These are phyloP conservation scores for Isichthys henryi DNA, from an alignment of 2,113 vertebrate genomes.

Conservation along the genomic window DNA sequence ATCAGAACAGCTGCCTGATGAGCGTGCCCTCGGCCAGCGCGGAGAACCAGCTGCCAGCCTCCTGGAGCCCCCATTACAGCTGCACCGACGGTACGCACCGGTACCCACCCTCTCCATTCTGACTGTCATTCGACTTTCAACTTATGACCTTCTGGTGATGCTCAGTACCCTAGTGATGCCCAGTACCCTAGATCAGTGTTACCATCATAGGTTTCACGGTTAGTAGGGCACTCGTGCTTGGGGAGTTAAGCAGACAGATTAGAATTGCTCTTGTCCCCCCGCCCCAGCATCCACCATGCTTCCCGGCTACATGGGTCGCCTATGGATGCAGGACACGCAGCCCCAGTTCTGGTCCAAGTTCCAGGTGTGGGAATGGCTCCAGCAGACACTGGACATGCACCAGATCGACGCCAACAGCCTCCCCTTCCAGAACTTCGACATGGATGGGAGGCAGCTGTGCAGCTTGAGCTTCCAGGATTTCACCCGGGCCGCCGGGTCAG, in stretches of 20 bases:
- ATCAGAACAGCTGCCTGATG: conserved; percentile 54
- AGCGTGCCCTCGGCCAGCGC: conserved; percentile 46
- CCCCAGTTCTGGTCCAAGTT: conserved; percentile 93
- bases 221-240: background rate
- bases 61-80: conserved; percentile 50
- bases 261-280: background rate
- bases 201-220: background rate
- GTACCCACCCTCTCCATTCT: background rate
- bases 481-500: conserved; percentile 72
- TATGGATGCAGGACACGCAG: conserved; percentile 77
- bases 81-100: conserved; percentile 53
- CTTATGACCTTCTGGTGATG: background rate
- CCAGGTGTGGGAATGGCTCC: conserved; percentile 98
- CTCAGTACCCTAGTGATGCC: background rate
- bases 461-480: conserved; percentile 86
- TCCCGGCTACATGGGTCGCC: conserved; percentile 65
- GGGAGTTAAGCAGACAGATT: background rate
- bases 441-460: conserved; percentile 85
- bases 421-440: conserved; percentile 89
- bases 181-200: background rate
- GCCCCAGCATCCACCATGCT: conserved; percentile 47
- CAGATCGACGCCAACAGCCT: conserved; percentile 85
- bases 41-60: conserved; percentile 52
- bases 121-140: background rate
- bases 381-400: conserved; percentile 89